These are phyloP conservation scores for Verasper variegatus DNA, from an alignment of 2,113 vertebrate species.

Conservation along the genomic window DNA sequence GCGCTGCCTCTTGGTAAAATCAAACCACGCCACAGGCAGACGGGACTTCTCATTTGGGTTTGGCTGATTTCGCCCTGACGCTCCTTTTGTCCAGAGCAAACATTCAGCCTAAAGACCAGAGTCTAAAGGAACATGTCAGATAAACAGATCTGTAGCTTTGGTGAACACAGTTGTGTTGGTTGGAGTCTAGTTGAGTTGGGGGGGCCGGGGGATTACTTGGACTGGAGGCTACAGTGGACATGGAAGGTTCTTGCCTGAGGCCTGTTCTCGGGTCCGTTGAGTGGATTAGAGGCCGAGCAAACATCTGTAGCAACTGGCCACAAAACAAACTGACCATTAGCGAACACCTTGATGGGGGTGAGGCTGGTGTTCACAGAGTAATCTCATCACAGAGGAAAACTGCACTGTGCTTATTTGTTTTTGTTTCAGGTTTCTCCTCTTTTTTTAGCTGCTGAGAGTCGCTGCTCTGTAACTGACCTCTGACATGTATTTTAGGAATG, in stretches of 20 bases:
- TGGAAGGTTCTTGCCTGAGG: slow-evolving; percentile 18
- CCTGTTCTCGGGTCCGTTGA: slow-evolving; percentile 1
- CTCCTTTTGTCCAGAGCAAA: slow-evolving; percentile 14
- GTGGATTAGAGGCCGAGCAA: slow-evolving; percentile 4
- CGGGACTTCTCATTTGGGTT: slow-evolving; percentile 59
- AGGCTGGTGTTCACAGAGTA: background rate
- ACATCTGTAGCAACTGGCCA: background rate
- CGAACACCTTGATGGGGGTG: background rate
- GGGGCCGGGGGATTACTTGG: background rate
- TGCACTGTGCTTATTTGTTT: background rate
- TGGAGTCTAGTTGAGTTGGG: background rate
- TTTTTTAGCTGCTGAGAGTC: background rate
- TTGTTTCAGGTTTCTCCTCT: background rate
- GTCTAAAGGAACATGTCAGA: slow-evolving; percentile 1
- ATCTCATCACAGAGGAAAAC: background rate
- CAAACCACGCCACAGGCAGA: slow-evolving; percentile 42
- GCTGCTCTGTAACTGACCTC: slow-evolving; percentile 8
- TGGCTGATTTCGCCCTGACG: slow-evolving; percentile 33
- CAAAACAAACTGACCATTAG: slow-evolving; percentile 6
- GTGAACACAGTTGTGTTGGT: background rate
- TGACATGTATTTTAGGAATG: slow-evolving; percentile 36
- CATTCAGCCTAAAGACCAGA: background rate
- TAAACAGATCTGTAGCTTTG: background rate
- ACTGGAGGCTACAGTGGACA: slow-evolving; percentile 3
- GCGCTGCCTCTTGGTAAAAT: slow-evolving; percentile 33